Conservation (phyloP, 2,888 invertebrate genomes). For the Drosophila incognita region DNA sequence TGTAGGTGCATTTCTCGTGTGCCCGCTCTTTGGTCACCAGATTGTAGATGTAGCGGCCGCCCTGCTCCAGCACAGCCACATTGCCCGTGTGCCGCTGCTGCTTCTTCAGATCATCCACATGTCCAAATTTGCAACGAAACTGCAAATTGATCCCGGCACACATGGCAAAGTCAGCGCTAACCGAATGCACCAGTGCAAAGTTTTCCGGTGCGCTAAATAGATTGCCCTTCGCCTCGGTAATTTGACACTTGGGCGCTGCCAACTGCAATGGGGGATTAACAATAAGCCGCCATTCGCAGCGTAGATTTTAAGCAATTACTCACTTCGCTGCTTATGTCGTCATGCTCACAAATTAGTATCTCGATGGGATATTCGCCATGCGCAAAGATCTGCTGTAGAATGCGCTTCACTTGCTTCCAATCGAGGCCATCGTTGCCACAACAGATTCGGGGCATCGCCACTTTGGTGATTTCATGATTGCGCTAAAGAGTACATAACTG, state of each 20-base stretch:
- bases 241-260: constrained; percentile 70
- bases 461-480: constrained; percentile 85
- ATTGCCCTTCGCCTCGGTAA: constrained; percentile 85
- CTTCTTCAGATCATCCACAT: constrained; percentile 76
- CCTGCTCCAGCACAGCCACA: constrained; percentile 85
- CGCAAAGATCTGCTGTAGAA: constrained; percentile 74
- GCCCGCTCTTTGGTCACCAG: constrained; percentile 87
- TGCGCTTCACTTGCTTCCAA: constrained; percentile 86
- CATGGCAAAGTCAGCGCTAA: constrained; percentile 87
- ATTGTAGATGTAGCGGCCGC: constrained; percentile 86
- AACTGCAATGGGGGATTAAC: constrained; percentile 47
- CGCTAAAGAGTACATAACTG: constrained; percentile 56
- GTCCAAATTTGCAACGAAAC: constrained; percentile 81
- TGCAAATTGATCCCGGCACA: constrained; percentile 86
- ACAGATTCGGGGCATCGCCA: constrained; percentile 88
- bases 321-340: constrained; percentile 64
- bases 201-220: constrained; percentile 85
- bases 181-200: constrained; percentile 86
- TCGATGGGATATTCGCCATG: constrained; percentile 76
- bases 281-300: background rate
- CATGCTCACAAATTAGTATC: constrained; percentile 76
- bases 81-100: constrained; percentile 84
- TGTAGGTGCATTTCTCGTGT: constrained; percentile 86
- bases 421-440: constrained; percentile 88
- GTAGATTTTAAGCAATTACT: background rate